phyloP scores from a whole-genome alignment of 53 echinoderm and acorn worm genomes.

The Mesocentrotus franciscanus region DNA sequence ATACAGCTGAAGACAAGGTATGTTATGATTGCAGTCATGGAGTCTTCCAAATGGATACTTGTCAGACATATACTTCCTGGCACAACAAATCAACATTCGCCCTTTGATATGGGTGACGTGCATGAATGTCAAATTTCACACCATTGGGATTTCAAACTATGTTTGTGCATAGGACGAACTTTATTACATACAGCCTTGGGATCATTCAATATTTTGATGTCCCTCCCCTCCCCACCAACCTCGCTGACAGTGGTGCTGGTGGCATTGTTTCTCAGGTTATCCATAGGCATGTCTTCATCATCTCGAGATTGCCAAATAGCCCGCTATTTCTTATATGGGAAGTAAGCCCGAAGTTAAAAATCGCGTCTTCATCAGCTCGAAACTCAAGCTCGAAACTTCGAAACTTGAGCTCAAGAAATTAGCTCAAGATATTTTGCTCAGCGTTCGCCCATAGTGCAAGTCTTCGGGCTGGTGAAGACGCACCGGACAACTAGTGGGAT shows the following conservation, averaged over 20 bases:
- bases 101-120: conserved; percentile 21
- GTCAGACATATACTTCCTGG: conserved; percentile 33
- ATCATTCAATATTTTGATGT: background rate
- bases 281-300: background rate
- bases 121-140: conserved; percentile 28
- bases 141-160: conserved; percentile 36
- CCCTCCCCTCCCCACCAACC: background rate
- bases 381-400: too few species aligned
- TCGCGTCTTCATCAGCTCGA: too few species aligned
- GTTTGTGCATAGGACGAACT: background rate
- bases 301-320: too few species aligned
- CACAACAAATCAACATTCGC: conserved; percentile 51
- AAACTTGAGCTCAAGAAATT: too few species aligned
- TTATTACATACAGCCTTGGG: background rate
- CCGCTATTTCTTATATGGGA: too few species aligned
- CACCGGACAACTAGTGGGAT: too few species aligned
- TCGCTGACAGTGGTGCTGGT: background rate
- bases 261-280: background rate
- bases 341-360: too few species aligned
- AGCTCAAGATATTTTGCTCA: too few species aligned
- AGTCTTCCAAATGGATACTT: conserved; percentile 7
- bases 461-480: too few species aligned
- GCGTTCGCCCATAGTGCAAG: too few species aligned
- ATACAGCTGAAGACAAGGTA: conserved; percentile 10
- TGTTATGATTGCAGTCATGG: conserved; percentile 43